Conservation (phyloP, 2,888 invertebrate genomes). For the Mallateleia sp. region DNA sequence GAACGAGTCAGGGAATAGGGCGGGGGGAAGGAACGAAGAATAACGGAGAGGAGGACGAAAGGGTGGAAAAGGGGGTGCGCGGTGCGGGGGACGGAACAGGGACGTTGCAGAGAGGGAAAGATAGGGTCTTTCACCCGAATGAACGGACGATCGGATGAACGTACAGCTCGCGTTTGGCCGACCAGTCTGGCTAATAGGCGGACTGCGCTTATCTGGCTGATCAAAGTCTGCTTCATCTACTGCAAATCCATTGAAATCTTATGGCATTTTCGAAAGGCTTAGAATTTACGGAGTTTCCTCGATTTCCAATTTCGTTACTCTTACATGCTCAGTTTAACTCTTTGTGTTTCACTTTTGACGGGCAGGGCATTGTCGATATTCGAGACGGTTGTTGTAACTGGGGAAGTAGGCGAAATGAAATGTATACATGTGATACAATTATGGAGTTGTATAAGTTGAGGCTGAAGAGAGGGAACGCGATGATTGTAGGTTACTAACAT, state of each 20-base stretch:
- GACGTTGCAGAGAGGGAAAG: conserved; percentile 76
- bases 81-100: conserved; percentile 60
- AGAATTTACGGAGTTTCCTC: conserved; percentile 23
- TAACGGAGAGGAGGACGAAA: conserved; percentile 73
- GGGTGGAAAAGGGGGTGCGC: conserved; percentile 59
- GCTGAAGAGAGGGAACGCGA: too few species aligned
- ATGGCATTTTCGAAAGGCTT: conserved; percentile 51
- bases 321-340: conserved; percentile 39
- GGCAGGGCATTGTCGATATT: background rate
- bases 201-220: conserved; percentile 72
- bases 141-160: conserved; percentile 78
- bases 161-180: conserved; percentile 78
- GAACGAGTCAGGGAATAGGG: conserved; percentile 26
- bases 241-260: conserved; percentile 68
- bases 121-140: conserved; percentile 85
- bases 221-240: conserved; percentile 78
- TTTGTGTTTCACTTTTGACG: conserved; percentile 35
- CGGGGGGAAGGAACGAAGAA: conserved; percentile 59
- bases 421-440: too few species aligned
- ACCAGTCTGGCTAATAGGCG: conserved; percentile 85
- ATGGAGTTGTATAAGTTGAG: too few species aligned
- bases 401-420: background rate
- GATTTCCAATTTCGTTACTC: conserved; percentile 35
- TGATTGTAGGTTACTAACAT: too few species aligned
- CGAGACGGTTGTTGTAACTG: background rate